Percentiles rank a stretch among this genome's conserved stretches.
phyloP scores from a whole-genome alignment of 2,113 vertebrate species.

The Aptenodytes forsteri region DNA sequence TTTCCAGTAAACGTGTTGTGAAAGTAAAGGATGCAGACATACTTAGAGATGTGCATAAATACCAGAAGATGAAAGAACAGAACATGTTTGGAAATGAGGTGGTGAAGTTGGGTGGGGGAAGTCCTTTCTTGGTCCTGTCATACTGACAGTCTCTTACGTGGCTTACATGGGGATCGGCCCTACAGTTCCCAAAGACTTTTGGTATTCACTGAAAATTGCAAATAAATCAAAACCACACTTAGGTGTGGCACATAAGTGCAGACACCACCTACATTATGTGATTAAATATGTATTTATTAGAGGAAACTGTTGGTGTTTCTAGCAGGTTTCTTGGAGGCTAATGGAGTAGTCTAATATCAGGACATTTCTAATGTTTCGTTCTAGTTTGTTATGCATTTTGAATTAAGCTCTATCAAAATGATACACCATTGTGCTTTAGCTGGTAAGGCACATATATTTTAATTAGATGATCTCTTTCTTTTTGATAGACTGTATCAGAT shows the following conservation, averaged over 20 bases:
- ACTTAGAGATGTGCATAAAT: neutral
- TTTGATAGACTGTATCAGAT: rapidly evolving
- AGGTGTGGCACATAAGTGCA: neutral
- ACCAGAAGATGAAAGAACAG: neutral
- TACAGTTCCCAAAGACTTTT: neutral
- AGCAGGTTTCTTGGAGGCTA: neutral
- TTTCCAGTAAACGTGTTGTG: neutral
- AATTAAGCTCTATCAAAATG: neutral
- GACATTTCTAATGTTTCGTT: neutral
- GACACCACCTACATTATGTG: rapidly evolving
- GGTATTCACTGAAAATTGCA: neutral
- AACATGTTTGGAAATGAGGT: neutral
- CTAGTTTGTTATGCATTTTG: neutral
- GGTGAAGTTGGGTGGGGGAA: neutral
- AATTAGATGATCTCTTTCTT: neutral
- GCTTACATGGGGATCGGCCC: neutral
- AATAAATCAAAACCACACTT: neutral
- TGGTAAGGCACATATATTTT: neutral
- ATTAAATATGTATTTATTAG: neutral
- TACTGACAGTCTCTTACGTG: rapidly evolving
- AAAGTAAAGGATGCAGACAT: neutral
- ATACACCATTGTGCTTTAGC: neutral
- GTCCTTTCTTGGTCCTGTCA: neutral
- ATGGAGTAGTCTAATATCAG: neutral
- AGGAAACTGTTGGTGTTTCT: neutral